These are phyloP conservation scores for Lobophora halterata DNA, from an alignment of 2,888 invertebrate genomes.

Conservation along the genomic window DNA sequence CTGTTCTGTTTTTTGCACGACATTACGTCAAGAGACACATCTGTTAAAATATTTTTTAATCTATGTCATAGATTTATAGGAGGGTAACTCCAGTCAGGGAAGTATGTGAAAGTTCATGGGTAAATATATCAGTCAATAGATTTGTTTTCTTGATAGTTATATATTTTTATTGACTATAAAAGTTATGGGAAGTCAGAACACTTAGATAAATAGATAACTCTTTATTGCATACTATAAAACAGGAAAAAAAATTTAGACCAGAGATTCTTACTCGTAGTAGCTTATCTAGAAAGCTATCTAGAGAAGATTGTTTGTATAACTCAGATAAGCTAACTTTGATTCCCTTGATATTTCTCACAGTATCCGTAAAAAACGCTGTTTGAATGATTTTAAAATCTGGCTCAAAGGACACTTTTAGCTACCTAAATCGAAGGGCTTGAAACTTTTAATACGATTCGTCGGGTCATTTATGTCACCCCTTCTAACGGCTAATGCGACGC, in stretches of 20 bases:
- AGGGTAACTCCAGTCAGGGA: no score
- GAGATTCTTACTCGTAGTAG: no score
- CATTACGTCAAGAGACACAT: constrained; percentile 61
- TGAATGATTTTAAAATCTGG: not conserved
- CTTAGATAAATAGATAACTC: no score
- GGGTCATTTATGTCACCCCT: constrained; percentile 60
- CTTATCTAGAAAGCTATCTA: no score
- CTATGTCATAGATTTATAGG: constrained; percentile 19
- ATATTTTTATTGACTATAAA: constrained; percentile 20
- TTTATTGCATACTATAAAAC: no score
- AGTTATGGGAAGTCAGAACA: constrained; percentile 21
- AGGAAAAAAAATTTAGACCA: no score
- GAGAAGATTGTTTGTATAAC: no score
- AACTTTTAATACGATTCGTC: constrained; percentile 53
- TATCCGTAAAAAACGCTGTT: no score
- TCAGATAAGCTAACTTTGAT: no score
- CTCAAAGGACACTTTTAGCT: constrained; percentile 2
- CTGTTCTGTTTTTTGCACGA: constrained; percentile 60
- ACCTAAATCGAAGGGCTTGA: constrained; percentile 40
- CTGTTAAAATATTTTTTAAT: constrained; percentile 46
- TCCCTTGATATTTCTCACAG: no score
- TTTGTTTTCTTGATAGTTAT: constrained; percentile 20
- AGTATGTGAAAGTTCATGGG: constrained; percentile 16
- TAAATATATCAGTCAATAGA: constrained; percentile 24
- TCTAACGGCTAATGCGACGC: constrained; percentile 48